Evolutionary conservation across 2,113 vertebrate genomes (phyloP).

Genomic region (Odocoileus virginianus): DNA sequence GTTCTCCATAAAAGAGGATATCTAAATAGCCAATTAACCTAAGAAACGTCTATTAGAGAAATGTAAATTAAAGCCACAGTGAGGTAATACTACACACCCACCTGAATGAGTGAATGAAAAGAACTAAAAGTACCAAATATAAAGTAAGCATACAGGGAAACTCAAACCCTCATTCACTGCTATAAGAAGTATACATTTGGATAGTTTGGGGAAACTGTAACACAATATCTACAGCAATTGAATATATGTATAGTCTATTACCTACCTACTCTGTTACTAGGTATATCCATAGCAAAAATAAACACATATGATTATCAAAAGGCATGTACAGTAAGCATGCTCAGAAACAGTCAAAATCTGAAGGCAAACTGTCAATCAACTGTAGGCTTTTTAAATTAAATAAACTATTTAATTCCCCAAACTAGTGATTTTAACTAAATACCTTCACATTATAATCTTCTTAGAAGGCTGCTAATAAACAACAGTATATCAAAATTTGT

Average conservation of each 20-base stretch:
- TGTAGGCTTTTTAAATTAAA: neutral
- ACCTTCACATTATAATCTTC: neutral
- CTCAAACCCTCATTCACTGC: neutral
- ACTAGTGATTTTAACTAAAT: conserved; percentile 28
- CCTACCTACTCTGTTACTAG: neutral
- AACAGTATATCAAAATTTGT: neutral
- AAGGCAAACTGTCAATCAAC: neutral
- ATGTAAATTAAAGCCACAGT: neutral
- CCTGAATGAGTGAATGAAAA: neutral
- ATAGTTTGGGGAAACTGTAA: neutral
- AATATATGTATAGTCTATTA: neutral
- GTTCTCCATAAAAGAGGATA: neutral
- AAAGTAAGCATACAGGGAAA: neutral
- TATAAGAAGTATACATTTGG: neutral
- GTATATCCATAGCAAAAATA: neutral
- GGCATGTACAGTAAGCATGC: neutral
- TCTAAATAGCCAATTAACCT: neutral
- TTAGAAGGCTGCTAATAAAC: conserved; percentile 9
- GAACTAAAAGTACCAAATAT: neutral
- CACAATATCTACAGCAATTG: neutral
- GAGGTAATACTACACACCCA: neutral
- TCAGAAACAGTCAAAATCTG: neutral
- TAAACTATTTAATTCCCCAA: neutral
- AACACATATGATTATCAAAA: neutral
- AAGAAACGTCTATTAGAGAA: neutral